Conservation (phyloP, 23 tunicate species). For the Styela plicata region DNA sequence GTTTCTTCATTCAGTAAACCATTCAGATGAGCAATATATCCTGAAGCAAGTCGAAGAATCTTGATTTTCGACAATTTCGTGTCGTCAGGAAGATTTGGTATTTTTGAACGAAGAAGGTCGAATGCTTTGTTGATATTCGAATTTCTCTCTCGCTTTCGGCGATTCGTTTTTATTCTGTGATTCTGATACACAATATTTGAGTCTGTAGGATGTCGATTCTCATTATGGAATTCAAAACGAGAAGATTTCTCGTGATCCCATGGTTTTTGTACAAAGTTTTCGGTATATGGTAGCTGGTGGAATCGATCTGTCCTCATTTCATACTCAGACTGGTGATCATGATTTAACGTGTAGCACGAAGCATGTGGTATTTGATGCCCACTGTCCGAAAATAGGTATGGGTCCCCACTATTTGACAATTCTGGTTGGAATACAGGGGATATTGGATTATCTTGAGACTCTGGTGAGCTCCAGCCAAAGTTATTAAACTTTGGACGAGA, state of each 20-base stretch:
- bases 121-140: constrained; percentile 60
- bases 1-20: constrained; percentile 29
- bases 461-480: neutral
- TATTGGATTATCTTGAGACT: neutral
- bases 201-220: neutral
- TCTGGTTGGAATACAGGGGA: neutral
- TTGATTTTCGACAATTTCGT: constrained; percentile 74
- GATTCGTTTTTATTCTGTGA: constrained; percentile 46
- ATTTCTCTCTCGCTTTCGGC: constrained; percentile 65
- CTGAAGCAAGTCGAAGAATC: constrained; percentile 58
- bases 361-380: neutral
- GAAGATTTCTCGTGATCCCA: neutral
- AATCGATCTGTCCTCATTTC: neutral
- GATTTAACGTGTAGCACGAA: neutral
- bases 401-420: neutral
- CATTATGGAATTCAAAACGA: neutral
- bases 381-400: neutral
- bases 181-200: constrained; percentile 19
- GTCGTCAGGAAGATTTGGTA: constrained; percentile 70
- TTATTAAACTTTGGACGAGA: no score
- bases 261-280: neutral
- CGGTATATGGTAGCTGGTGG: neutral
- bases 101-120: constrained; percentile 40
- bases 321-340: neutral
- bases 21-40: constrained; percentile 46